Evolutionary conservation across 2,113 vertebrate species (phyloP), one percentile per base, ranked within the genome.

Genomic region (Tachycineta bicolor): DNA sequence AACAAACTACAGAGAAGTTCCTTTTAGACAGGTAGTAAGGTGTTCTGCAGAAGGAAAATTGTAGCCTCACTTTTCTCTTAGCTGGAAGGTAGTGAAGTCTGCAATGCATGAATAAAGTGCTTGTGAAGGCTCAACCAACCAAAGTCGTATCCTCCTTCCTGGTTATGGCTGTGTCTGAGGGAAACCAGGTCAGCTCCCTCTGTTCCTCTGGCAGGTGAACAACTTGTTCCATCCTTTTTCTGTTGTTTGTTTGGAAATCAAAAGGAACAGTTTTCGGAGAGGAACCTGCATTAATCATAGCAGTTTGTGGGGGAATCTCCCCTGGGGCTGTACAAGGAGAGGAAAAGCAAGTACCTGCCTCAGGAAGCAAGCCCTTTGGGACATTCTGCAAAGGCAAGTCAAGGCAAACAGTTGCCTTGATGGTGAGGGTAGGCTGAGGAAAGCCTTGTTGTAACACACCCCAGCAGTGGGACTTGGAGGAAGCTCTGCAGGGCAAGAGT

Each of bases 161-260:
- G 6, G 60, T 64, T 75, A 70, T 0, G 2, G 28, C 63, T 80
- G 12, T n/a, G 22, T 58, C 63, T 74, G 24, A 71, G 64, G 83
- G 53, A 96, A 95, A 93, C 15, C 68, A 90, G 93, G 93, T 90
- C 94, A 96, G 29, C 31, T 93, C 64, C 76, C 60, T 92, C 55
- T 44, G 29, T 71, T 92, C 73, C 79, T 90, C 85, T 82, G 73
- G 69, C 88, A 92, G 76, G 75, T 73, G 71, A 86, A 60, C 55
- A 90, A 88, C 92, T 92, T 89, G 76, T 89, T 90, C 53, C n/a
- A 26, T 69, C 31, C 18, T 76, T 87, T 91, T 93, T 37, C 64
- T 64, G 24, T 90, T 82, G 65, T 78, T 87, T 69, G 76, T 80
- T 77, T 94, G 37, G 79, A 92, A 93, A 93, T 78, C 47, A 88